phyloP scores from a whole-genome alignment of 2,113 vertebrate genomes.

The Carollia perspicillata region DNA sequence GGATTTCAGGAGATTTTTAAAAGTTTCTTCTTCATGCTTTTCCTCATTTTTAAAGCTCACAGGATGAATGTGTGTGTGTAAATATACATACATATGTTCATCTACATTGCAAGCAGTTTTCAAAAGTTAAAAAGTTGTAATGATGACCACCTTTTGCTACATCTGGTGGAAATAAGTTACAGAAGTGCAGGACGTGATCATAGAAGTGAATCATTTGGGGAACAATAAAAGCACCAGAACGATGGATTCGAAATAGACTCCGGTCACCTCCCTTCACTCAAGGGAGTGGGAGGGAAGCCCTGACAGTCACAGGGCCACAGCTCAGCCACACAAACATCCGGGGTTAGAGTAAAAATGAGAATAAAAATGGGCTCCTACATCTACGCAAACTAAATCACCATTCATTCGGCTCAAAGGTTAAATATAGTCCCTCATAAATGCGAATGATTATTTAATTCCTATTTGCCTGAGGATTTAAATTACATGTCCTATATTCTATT shows the following conservation, averaged over 20 bases:
- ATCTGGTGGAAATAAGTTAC: neutral
- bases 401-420: neutral
- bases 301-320: neutral
- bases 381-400: neutral
- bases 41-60: neutral
- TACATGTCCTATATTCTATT: conserved; percentile 20
- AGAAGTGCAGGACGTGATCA: neutral
- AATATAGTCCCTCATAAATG: neutral
- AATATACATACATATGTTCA: neutral
- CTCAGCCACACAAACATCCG: neutral
- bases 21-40: neutral
- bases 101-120: neutral
- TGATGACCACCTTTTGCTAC: neutral
- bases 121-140: neutral
- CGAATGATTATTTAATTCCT: neutral
- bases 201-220: neutral
- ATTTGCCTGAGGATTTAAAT: neutral
- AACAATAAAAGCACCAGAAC: fast-evolving
- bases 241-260: neutral
- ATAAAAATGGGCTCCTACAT: neutral
- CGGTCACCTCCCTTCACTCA: no score
- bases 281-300: neutral
- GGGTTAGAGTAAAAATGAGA: neutral
- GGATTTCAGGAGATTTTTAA: neutral
- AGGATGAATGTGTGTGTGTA: neutral